A percentile compares a stretch with the other conserved stretches of the same genome.
Evolutionary conservation across 2,888 invertebrate genomes (phyloP).

Genomic region (Nowickia ferox): DNA sequence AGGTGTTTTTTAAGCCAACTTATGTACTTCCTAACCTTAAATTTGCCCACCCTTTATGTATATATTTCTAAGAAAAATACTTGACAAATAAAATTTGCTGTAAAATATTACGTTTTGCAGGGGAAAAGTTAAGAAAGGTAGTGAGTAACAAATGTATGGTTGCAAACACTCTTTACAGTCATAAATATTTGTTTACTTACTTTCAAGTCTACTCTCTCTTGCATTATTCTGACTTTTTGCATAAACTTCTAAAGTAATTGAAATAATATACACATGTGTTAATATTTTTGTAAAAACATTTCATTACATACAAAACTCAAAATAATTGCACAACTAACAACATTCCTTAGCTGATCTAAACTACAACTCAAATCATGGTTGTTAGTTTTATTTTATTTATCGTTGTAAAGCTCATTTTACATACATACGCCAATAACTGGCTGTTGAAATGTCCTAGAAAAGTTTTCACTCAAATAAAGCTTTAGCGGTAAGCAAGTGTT

Average conservation of each 20-base stretch:
- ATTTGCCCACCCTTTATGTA: too few relatives aligned
- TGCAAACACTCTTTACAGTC: too few relatives aligned
- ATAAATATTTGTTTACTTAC: too few relatives aligned
- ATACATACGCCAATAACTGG: background rate
- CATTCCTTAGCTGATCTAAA: slow-evolving; percentile 1
- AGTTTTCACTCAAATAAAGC: slow-evolving; percentile 28
- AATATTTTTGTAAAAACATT: background rate
- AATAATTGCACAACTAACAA: background rate
- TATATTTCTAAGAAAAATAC: too few relatives aligned
- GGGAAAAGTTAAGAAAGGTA: too few relatives aligned
- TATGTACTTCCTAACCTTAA: too few relatives aligned
- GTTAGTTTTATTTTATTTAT: background rate
- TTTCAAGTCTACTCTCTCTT: too few relatives aligned
- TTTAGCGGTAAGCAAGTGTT: background rate
- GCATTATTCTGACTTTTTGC: background rate
- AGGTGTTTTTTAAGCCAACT: too few relatives aligned
- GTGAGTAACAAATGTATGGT: too few relatives aligned
- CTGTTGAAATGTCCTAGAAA: slow-evolving; percentile 9
- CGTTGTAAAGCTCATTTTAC: background rate
- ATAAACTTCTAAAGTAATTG: background rate
- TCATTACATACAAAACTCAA: background rate
- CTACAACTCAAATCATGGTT: background rate
- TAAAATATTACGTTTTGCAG: too few relatives aligned
- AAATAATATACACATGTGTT: background rate
- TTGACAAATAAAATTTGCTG: too few relatives aligned